These are phyloP conservation scores for Hippopotamus amphibius DNA, from an alignment of 2,113 vertebrate genomes.

Conservation along the genomic window DNA sequence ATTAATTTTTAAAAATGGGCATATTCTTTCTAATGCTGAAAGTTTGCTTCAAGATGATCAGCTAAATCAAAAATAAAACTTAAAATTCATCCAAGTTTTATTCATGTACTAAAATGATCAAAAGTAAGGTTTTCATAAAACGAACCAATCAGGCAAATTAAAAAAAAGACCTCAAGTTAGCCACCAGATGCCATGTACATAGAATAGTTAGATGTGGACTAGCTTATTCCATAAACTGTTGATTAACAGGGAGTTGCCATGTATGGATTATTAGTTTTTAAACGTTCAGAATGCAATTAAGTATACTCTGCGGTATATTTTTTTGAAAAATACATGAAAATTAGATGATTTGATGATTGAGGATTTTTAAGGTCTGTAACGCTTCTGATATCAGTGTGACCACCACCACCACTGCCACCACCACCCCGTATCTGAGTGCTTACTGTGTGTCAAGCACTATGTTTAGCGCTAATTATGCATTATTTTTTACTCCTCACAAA, in stretches of 20 bases:
- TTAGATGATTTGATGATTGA: not conserved
- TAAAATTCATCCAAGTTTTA: slow-evolving; percentile 15
- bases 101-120: not conserved
- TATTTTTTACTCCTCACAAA: not conserved
- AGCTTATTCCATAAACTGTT: not conserved
- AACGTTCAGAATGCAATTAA: not conserved
- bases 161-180: slow-evolving; percentile 8
- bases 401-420: not conserved
- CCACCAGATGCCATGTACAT: not conserved
- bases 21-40: not conserved
- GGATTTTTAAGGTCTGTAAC: not conserved
- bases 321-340: not conserved
- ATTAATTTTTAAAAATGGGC: not conserved
- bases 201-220: not conserved
- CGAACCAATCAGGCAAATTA: not conserved
- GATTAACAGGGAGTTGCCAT: not conserved
- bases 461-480: not conserved
- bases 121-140: slow-evolving; percentile 25
- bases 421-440: not conserved
- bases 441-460: not conserved
- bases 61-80: slow-evolving; percentile 21
- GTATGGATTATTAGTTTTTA: not conserved
- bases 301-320: not conserved
- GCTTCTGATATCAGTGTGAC: not conserved
- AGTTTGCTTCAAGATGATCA: slow-evolving; percentile 47